These are phyloP conservation scores for Bhutanitis thaidina DNA, from an alignment of 2,888 invertebrate genomes.

Conservation along the genomic window DNA sequence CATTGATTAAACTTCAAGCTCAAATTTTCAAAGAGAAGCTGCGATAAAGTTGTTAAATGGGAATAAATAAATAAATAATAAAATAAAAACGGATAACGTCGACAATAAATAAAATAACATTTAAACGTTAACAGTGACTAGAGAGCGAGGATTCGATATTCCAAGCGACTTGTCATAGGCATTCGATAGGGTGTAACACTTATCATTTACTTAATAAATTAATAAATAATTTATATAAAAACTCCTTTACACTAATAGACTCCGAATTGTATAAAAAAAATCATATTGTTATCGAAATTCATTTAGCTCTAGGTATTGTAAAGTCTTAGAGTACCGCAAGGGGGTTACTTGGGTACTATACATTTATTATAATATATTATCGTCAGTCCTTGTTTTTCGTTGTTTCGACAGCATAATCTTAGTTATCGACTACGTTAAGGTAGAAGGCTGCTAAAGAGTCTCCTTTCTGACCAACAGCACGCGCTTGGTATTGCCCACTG, in stretches of 20 bases:
- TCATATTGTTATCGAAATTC: slow-evolving; percentile 52
- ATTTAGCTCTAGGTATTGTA: slow-evolving; percentile 33
- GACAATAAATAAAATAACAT: slow-evolving; percentile 51
- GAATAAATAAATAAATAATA: slow-evolving; percentile 55
- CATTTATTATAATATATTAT: slow-evolving; percentile 35
- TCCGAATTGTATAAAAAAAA: slow-evolving; percentile 73
- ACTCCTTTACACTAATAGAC: slow-evolving; percentile 64
- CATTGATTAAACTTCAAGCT: slow-evolving; percentile 67
- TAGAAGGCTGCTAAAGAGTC: slow-evolving; percentile 92
- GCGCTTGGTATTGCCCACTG: slow-evolving; percentile 92
- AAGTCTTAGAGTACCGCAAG: slow-evolving; percentile 43
- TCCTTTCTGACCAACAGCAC: slow-evolving; percentile 91
- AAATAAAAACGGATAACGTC: slow-evolving; percentile 48
- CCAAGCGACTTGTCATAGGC: slow-evolving; percentile 64
- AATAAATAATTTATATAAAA: slow-evolving; percentile 68
- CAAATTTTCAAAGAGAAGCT: slow-evolving; percentile 59
- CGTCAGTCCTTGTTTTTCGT: slow-evolving; percentile 43
- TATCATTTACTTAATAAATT: slow-evolving; percentile 63
- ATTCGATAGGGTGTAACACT: slow-evolving; percentile 76
- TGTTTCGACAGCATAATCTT: slow-evolving; percentile 32
- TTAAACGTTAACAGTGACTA: slow-evolving; percentile 71
- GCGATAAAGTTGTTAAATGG: slow-evolving; percentile 59
- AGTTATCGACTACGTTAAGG: slow-evolving; percentile 84
- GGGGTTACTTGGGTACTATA: slow-evolving; percentile 41
- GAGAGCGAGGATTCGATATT: slow-evolving; percentile 54